A percentile compares a stretch with the other conserved stretches of the same genome.
These are phyloP conservation scores for Nibea albiflora DNA, from an alignment of 2,113 vertebrate genomes.

Conservation along the genomic window DNA sequence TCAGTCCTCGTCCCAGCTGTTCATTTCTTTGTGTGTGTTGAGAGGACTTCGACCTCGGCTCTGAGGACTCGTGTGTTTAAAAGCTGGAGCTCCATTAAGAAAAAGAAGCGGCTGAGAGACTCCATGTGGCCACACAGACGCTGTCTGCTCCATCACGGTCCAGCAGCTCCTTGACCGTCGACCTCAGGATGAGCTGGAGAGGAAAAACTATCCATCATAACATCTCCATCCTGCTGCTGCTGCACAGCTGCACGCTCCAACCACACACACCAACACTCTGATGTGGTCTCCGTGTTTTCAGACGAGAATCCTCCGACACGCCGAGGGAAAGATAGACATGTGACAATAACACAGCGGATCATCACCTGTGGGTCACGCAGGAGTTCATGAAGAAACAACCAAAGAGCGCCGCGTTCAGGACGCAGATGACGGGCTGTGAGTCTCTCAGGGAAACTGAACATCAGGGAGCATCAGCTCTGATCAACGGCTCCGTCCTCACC, in stretches of 20 bases:
- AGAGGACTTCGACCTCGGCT: constrained; percentile 1
- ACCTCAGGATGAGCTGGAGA: constrained; percentile 45
- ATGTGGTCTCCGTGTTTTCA: constrained; percentile 16
- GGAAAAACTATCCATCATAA: constrained; percentile 68
- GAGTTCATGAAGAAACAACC: neutral
- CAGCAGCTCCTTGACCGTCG: constrained; percentile 14
- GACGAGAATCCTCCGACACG: neutral
- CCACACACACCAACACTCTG: constrained; percentile 1
- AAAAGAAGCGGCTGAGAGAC: constrained; percentile 58
- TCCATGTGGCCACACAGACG: constrained; percentile 62
- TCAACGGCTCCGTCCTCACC: too few relatives aligned
- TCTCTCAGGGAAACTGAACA: too few relatives aligned
- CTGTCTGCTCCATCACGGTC: constrained; percentile 19
- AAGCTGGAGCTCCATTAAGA: constrained; percentile 61
- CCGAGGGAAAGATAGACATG: neutral
- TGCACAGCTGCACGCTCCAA: constrained; percentile 59
- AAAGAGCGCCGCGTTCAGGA: too few relatives aligned
- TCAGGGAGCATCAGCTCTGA: too few relatives aligned
- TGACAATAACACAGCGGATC: neutral
- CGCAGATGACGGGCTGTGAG: too few relatives aligned
- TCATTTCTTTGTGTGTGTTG: constrained; percentile 18
- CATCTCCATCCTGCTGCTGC: constrained; percentile 60
- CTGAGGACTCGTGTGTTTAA: constrained; percentile 43
- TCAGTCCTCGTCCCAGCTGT: constrained; percentile 15
- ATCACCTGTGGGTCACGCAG: neutral